phyloP scores from a whole-genome alignment of 2,888 invertebrate species.

The Tachina grossa region DNA sequence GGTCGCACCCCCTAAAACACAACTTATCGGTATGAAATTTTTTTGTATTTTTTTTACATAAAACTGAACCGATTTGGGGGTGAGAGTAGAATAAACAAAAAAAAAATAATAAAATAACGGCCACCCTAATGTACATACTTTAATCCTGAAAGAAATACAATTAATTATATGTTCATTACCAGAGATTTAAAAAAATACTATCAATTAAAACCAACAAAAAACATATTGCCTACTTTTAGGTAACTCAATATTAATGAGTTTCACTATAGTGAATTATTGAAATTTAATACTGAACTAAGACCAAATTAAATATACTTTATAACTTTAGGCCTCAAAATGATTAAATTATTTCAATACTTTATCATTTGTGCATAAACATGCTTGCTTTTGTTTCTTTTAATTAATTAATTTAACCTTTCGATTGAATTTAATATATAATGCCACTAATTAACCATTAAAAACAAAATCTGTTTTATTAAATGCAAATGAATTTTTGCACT shows the following conservation, averaged over 20 bases:
- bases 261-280: not conserved
- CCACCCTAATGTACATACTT: not conserved
- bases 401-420: conserved; percentile 63
- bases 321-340: conserved; percentile 4
- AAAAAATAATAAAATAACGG: no score
- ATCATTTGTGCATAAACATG: not conserved
- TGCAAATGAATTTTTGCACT: conserved; percentile 9
- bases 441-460: conserved; percentile 71
- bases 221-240: not conserved
- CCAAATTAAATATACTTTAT: conserved; percentile 31
- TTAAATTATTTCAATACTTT: conserved; percentile 51
- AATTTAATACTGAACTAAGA: conserved; percentile 4
- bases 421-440: conserved; percentile 65
- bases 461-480: conserved; percentile 59
- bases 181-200: not conserved
- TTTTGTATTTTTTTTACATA: no score
- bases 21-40: no score
- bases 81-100: no score
- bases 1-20: no score
- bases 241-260: not conserved
- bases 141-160: not conserved
- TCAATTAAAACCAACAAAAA: not conserved
- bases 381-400: conserved; percentile 2
- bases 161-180: not conserved
- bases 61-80: no score